phyloP scores from a whole-genome alignment of 2,888 invertebrate species.

The Molorchus minor region DNA sequence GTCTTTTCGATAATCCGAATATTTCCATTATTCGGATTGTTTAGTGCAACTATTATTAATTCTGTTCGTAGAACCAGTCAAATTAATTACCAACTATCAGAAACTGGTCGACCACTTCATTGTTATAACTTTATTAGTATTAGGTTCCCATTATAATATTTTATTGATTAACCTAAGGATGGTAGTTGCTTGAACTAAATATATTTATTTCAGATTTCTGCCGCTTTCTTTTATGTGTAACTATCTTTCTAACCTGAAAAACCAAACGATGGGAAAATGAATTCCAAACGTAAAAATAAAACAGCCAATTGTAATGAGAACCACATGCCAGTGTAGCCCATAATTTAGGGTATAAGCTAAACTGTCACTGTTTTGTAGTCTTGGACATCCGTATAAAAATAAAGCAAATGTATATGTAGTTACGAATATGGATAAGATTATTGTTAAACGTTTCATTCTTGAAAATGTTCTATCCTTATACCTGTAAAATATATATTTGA shows the following conservation, averaged over 20 bases:
- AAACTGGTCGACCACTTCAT: too few species aligned
- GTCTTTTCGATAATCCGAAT: too few species aligned
- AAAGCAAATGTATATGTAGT: conserved; percentile 39
- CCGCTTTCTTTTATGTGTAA: too few species aligned
- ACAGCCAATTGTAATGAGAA: conserved; percentile 37
- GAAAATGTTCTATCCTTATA: conserved; percentile 35
- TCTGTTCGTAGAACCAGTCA: too few species aligned
- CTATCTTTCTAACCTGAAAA: conserved; percentile 44
- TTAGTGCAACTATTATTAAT: too few species aligned
- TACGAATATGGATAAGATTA: conserved; percentile 45
- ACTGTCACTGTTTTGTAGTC: conserved; percentile 41
- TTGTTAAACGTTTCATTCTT: conserved; percentile 38
- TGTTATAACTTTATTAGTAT: too few species aligned
- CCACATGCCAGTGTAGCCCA: conserved; percentile 26
- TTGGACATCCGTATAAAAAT: conserved; percentile 42
- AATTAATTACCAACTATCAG: too few species aligned
- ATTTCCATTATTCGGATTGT: too few species aligned
- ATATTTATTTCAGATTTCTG: too few species aligned
- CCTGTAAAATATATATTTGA: conserved; percentile 22
- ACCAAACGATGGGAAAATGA: conserved; percentile 43
- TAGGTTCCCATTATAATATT: too few species aligned
- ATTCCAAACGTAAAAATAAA: conserved; percentile 35
- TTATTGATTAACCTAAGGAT: too few species aligned
- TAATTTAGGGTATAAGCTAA: conserved; percentile 38
- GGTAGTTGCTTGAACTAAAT: too few species aligned